Conservation (phyloP, 92 coral and sea anemone species). For the Siderastrea radians region DNA sequence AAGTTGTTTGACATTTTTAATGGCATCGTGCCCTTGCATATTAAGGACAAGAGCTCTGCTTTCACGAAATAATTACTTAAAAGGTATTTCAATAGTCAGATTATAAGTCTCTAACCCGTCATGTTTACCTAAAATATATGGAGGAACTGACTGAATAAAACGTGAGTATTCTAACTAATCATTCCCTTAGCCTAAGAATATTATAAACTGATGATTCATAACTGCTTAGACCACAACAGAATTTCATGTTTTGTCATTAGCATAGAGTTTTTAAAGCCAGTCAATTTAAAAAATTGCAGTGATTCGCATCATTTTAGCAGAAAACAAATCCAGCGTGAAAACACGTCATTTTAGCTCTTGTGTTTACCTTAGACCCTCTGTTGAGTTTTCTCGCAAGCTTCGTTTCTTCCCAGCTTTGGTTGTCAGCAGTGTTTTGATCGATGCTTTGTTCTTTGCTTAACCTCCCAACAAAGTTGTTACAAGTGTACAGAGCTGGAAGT, state of each 20-base stretch:
- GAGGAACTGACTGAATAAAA: not conserved
- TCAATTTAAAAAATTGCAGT: no score
- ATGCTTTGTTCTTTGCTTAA: not conserved
- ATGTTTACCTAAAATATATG: constrained; percentile 16
- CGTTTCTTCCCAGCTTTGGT: not conserved
- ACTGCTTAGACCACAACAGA: not conserved
- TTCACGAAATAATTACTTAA: constrained; percentile 28
- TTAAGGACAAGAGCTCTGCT: not conserved
- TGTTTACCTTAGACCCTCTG: constrained; percentile 25
- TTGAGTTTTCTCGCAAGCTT: not conserved
- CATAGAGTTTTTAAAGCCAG: not conserved
- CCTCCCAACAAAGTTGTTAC: not conserved
- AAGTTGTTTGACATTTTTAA: constrained; percentile 9
- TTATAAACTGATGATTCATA: not conserved
- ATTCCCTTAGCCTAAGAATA: not conserved
- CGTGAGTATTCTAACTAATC: not conserved
- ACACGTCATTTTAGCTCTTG: not conserved
- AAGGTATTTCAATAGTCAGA: constrained; percentile 26
- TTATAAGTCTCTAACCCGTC: constrained; percentile 11
- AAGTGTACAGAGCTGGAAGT: not conserved
- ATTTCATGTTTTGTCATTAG: not conserved
- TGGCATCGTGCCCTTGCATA: not conserved
- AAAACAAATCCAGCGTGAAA: not conserved
- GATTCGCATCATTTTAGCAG: not conserved
- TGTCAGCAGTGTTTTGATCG: not conserved